Evolutionary conservation across 2,113 vertebrate genomes (phyloP), one percentile per base, ranked within the genome.

Genomic region (Amphilophus citrinellus): DNA sequence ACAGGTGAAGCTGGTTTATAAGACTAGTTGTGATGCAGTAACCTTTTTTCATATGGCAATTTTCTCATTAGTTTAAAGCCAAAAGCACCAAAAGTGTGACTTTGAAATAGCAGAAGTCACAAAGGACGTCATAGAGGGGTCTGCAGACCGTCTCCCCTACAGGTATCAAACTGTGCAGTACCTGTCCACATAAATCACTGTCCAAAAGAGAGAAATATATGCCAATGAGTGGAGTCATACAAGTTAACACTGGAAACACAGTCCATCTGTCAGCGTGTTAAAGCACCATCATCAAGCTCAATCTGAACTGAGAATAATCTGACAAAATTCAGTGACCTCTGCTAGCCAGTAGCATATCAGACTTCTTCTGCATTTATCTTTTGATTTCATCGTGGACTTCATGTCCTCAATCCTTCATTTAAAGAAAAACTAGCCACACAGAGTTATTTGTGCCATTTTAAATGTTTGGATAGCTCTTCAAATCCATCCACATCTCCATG

Each of bases 111-210:
- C n/a, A 58, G 8, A 77, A 84, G 66, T 71, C 1, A 56, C 10
- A 35, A 4, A 24, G 44, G n/a, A 78, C 39, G 65, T 22, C 18
- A 27, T 27, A 27, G n/a, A 24, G 7, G 7, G 17, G 44, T 56
- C 44, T 79, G 78, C 47, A 62, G 62, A 30, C 47, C 3, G 44
- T 53, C 18, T 84, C 3, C 17, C 35, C 13, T 10, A 79, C 77
- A 3, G 1, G 50, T 57, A 17, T 80, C 73, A 61, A 75, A 76
- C 60, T 62, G 32, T 8, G 44, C 81, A 24, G 10, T 87, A 92
- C 88, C 87, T 88, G 88, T 84, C 42, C n/a, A 63, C 61, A 83
- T 66, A 47, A 78, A 85, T 88, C 82, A 87, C 60, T 18, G 5
- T 77, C 66, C 6, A 9, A 53, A 66, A 11, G 14, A 79, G 0